Conservation (phyloP, 2,888 invertebrate species). For the Perizoma flavofasciatum region DNA sequence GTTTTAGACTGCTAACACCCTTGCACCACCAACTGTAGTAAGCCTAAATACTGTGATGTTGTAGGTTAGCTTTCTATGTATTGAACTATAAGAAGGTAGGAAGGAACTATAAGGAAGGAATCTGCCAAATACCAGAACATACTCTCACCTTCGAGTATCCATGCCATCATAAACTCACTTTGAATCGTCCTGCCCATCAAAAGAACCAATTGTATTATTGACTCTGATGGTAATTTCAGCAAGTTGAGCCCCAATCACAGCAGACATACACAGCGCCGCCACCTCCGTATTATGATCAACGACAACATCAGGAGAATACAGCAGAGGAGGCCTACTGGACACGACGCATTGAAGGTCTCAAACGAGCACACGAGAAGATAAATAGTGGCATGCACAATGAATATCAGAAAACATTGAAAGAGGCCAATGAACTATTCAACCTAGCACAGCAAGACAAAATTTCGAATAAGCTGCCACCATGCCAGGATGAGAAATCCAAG, state of each 20-base stretch:
- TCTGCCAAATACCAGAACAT: background rate
- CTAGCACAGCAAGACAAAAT: constrained; percentile 63
- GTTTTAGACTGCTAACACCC: constrained; percentile 2
- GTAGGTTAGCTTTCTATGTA: constrained; percentile 18
- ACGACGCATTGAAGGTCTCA: constrained; percentile 70
- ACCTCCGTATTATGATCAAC: constrained; percentile 61
- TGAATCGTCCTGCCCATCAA: background rate
- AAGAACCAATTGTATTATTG: background rate
- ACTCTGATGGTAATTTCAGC: constrained; percentile 54
- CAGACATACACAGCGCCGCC: constrained; percentile 52
- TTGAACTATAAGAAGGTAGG: background rate
- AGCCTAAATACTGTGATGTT: constrained; percentile 1
- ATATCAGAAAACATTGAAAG: constrained; percentile 74
- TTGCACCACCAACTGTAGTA: constrained; percentile 1
- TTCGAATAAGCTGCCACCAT: constrained; percentile 67
- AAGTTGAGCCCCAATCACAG: constrained; percentile 60
- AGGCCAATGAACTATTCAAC: constrained; percentile 72
- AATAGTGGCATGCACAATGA: constrained; percentile 70
- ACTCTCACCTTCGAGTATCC: background rate
- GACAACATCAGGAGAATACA: constrained; percentile 58
- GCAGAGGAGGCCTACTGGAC: constrained; percentile 78
- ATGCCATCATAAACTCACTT: background rate
- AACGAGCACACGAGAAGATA: constrained; percentile 73
- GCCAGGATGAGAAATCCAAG: constrained; percentile 77
- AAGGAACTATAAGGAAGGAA: no score